Evolutionary conservation across 2,797 vertebrate species (phyloP).

Genomic region (Anguilla anguilla): DNA sequence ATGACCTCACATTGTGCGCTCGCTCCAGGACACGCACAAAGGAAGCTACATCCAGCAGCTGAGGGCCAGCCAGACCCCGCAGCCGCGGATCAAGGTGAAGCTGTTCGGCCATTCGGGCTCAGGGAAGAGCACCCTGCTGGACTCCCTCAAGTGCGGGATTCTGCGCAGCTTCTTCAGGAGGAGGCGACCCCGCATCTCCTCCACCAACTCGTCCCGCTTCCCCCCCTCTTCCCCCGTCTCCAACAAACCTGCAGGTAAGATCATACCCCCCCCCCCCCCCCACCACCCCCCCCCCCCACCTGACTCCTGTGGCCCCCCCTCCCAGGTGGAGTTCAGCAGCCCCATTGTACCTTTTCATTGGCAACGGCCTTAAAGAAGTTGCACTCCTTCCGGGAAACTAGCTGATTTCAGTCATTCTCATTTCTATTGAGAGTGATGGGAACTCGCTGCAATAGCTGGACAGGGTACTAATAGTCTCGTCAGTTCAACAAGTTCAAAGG

Average conservation of each 20-base stretch:
- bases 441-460: background rate
- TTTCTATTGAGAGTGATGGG: background rate
- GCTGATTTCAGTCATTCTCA: background rate
- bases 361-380: background rate
- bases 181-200: constrained; percentile 81
- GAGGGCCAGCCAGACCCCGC: constrained; percentile 81
- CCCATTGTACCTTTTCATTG: background rate
- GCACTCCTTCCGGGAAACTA: background rate
- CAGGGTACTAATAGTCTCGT: background rate
- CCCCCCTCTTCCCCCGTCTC: constrained; percentile 89
- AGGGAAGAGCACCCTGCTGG: constrained; percentile 90
- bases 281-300: background rate
- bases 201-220: constrained; percentile 80
- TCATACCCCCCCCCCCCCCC: background rate
- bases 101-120: constrained; percentile 86
- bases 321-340: background rate
- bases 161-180: constrained; percentile 93
- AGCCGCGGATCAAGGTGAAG: constrained; percentile 91
- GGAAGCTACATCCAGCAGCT: constrained; percentile 91
- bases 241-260: constrained; percentile 86
- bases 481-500: background rate
- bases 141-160: constrained; percentile 94
- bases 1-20: background rate
- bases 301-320: background rate
- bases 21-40: constrained; percentile 83